Base-by-base conservation (phyloP, 2,888 invertebrate species). In the Caenorhabditis doughertyi region DNA sequence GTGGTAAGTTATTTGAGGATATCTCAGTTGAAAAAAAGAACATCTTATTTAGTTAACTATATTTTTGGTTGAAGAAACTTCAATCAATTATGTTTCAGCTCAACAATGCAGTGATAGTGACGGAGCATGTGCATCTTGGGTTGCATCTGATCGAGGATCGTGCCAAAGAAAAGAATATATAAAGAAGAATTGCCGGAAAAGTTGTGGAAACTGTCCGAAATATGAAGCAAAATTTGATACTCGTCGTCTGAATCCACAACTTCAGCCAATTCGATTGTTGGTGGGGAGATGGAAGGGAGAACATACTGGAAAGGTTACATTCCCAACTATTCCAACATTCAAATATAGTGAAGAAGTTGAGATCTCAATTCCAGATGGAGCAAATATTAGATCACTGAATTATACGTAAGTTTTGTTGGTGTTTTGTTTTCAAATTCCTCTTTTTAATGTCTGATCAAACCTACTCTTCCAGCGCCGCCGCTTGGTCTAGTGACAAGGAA, bases 271-370 rank as follows among this genome's bases (percentile, higher is more conserved):
- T 7, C 16, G 53, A 2, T 25, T 23, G n/a, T 29, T 82, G 27
- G 82, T 82, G 1, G 82, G 82, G 42, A 35, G 67, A 44, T 82
- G 82, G 82, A 82, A 68, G 62, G 82, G 82, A 39, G 77, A 77
- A 47, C 82, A 82, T 39, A 77, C 82, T 13, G 82, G 82, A 47
- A 72, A 72, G 49, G 82, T 82, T 5, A 67, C 60, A 25, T 82
- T 82, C 51, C 82, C 82, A n/a, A 82, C 82, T 9, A 82, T 82
- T 62, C 82, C 82, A 21, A 82, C 82, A 2, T 82, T 82, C 56
- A 82, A 82, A 29, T 82, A 82, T 42, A 77, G 56, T 56, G 82
- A 82, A 56, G 77, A 77, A 58, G 82, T 82, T 1, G 82, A 82
- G 39, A 77, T 82, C 53, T 67, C 82, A 21, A 82, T 82, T 73